Evolutionary conservation across 2,113 vertebrate genomes (phyloP), one percentile per base, ranked within the genome.

Genomic region (Rhinoderma darwinii): DNA sequence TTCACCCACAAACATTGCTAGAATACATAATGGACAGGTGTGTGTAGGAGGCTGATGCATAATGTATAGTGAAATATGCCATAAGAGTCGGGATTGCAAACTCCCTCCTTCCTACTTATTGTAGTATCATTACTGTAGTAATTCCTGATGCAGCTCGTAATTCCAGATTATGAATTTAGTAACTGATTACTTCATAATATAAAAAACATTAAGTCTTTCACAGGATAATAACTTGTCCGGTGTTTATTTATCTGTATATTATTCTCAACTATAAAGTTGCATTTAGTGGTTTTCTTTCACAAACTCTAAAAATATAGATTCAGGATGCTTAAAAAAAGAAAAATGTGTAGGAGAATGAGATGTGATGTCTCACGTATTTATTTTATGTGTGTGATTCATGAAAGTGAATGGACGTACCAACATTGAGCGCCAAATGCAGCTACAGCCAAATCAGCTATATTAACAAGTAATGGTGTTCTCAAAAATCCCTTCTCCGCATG

Each of bases 61-160:
- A 76, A 86, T 86, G 78, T 81, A 86, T 86, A 54, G 84, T 59
- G 77, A 77, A 86, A 86, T 86, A 81, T 86, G 76, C 68, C 81
- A 56, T 22, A 25, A 51, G 30, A 72, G 35, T 47, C 84, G 81
- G 37, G 50, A 37, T 68, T 39, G 70, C 35, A 56, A 5, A 25
- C 47, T 25, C 73, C 74, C 27, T 30, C 37, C n/a, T 85, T 78
- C 37, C 68, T 78, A n/a, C 73, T 54, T 74, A 51, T 76, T 17
- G 43, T 84, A 66, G 39, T 70, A 70, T 66, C 12, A 51, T 50
- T 44, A 50, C 43, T 27, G 30, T 5, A 86, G 41, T 22, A 79
- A n/a, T 50, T 30, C 41, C 59, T 27, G n/a, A 27, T 47, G 56
- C 15, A 47, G 68, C n/a, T 63, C 17, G 41, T 50, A 47, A 30